Evolutionary conservation across 2,113 vertebrate genomes (phyloP), one percentile per base, ranked within the genome.

Genomic region (Thunnus maccoyii): DNA sequence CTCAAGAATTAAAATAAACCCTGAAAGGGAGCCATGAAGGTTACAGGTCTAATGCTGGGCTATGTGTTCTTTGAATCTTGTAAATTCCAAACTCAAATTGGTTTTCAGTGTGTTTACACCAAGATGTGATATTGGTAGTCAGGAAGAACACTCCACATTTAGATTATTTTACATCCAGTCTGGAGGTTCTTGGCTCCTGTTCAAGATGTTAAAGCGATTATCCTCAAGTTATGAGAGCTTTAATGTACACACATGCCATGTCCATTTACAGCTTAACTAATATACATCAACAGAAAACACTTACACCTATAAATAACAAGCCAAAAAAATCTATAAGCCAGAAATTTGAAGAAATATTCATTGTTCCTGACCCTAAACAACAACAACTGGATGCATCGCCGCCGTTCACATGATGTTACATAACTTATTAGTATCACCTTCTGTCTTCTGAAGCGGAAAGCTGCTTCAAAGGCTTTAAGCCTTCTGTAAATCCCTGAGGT

Each of bases 401-500:
- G 41, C 65, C 36, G 60, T 36, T 72, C 10, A 72, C n/a, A 2
- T 13, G 46, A 32, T 12, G 32, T 84, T 27, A 32, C 77, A 81
- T 77, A 47, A 76, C 71, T 89, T 14, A 30, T 87, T 83, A 76
- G 60, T 57, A 10, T 85, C 32, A 58, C 83, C 67, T 80, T 76
- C 56, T 75, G 46, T 66, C 77, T 70, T 65, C 73, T 68, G 68
- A 48, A 78, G 80, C 9, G 44, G 77, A 84, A 87, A 88, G 81
- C 84, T 81, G 72, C 86, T 74, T 80, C 68, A 82, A 36, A 89
- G 18, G 74, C 68, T 82, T 72, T 81, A 90, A 90, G 82, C 72
- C 61, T 16, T 48, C 79, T 91, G 91, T 88, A 91, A 93, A 93
- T 92, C 91, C 86, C 68, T 80, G 66, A 84, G 82, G 82, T 50